Percentiles rank a stretch among this genome's conserved stretches.
Evolutionary conservation across 2,113 vertebrate genomes (phyloP).

Genomic region (Protobothrops flavoviridis): DNA sequence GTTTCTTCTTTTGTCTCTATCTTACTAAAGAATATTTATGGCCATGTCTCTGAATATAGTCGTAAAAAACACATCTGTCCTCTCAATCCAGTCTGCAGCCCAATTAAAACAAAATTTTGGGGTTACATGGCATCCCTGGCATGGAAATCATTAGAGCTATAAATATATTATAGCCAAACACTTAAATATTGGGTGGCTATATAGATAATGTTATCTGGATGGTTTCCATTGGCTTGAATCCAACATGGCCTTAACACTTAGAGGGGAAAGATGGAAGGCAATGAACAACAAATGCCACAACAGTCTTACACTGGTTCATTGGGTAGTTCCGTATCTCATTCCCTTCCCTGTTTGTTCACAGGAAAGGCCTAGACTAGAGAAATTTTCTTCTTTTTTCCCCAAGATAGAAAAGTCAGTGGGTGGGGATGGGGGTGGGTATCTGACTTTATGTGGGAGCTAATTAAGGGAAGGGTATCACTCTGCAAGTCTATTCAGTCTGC

Average conservation of each 20-base stretch:
- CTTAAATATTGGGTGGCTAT: not conserved
- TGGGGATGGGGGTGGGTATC: not conserved
- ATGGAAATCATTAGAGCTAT: not conserved
- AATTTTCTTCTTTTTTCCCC: not conserved
- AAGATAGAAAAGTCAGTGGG: not conserved
- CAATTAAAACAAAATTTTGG: not conserved
- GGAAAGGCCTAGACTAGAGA: not conserved
- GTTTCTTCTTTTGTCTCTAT: not conserved
- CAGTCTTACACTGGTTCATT: not conserved
- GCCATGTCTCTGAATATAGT: not conserved
- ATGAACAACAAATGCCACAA: not conserved
- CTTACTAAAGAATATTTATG: not conserved
- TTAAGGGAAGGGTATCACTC: not conserved
- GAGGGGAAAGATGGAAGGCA: not conserved
- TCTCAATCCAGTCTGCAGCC: not conserved
- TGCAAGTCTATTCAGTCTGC: not conserved
- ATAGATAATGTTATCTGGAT: not conserved
- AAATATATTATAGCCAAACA: not conserved
- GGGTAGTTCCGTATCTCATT: not conserved
- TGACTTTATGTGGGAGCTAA: not conserved
- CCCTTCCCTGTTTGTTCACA: not conserved
- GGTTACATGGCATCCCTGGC: not conserved
- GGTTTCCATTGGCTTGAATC: not conserved
- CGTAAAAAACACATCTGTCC: not conserved
- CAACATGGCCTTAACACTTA: not conserved